These are phyloP conservation scores for Drosophila teissieri DNA, from an alignment of 1,140 invertebrate genomes.

Conservation along the genomic window DNA sequence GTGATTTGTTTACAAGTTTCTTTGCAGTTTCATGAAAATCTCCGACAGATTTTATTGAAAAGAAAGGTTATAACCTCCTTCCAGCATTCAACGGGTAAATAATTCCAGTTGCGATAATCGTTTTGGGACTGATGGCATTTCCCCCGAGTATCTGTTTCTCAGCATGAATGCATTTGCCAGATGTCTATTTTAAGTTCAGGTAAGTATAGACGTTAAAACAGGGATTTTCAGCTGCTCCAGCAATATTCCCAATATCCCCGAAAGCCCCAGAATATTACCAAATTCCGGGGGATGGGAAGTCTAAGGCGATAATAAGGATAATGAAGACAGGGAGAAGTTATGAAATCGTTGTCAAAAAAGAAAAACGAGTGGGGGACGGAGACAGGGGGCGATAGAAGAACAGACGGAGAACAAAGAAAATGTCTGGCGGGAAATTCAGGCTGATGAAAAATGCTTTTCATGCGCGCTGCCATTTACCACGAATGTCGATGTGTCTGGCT, in stretches of 20 bases:
- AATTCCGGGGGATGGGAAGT: slow-evolving; percentile 39
- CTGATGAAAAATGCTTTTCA: slow-evolving; percentile 82
- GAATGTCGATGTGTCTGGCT: slow-evolving; percentile 57
- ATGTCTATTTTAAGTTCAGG: slow-evolving; percentile 16
- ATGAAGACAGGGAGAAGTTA: slow-evolving; percentile 80
- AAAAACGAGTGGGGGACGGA: slow-evolving; percentile 17
- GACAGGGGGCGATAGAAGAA: background rate
- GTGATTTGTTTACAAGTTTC: background rate
- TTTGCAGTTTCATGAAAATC: slow-evolving; percentile 17
- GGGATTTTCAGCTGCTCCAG: slow-evolving; percentile 41
- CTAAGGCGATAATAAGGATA: slow-evolving; percentile 81
- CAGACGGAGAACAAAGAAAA: slow-evolving; percentile 70
- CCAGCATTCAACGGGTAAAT: slow-evolving; percentile 36
- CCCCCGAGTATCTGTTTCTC: slow-evolving; percentile 12
- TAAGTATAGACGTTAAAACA: slow-evolving; percentile 18
- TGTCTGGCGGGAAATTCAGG: slow-evolving; percentile 75
- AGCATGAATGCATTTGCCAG: slow-evolving; percentile 26
- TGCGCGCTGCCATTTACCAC: slow-evolving; percentile 73
- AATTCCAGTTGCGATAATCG: slow-evolving; percentile 49
- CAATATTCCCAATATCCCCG: slow-evolving; percentile 33
- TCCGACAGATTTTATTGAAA: slow-evolving; percentile 24
- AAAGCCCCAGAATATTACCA: slow-evolving; percentile 35
- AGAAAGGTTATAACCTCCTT: slow-evolving; percentile 8
- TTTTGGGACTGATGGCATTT: slow-evolving; percentile 19
- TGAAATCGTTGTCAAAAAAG: slow-evolving; percentile 59